Evolutionary conservation across 2,888 invertebrate species (phyloP).

Genomic region (Andrena bucephala): DNA sequence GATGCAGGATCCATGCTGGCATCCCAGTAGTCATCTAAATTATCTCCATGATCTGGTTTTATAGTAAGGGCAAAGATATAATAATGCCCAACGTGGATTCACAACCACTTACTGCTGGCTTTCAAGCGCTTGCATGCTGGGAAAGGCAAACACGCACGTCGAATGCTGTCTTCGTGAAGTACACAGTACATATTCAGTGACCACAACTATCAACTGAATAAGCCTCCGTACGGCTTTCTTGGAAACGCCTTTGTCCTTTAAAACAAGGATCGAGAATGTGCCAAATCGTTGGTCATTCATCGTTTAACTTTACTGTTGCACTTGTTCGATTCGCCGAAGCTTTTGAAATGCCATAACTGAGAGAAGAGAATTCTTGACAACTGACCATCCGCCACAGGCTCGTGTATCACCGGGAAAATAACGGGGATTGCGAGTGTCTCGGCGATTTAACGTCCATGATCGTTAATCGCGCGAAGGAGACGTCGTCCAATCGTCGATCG

Average conservation of each 20-base stretch:
- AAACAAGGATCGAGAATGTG: not conserved
- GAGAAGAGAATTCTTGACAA: slow-evolving; percentile 73
- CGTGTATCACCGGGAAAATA: slow-evolving; percentile 73
- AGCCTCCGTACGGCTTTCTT: slow-evolving; percentile 20
- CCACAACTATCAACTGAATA: not conserved
- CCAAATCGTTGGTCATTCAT: slow-evolving; percentile 4
- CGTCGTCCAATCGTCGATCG: slow-evolving; percentile 53
- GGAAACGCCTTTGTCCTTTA: too few relatives aligned
- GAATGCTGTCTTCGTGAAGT: not conserved
- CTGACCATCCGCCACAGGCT: slow-evolving; percentile 73
- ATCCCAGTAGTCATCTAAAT: not conserved
- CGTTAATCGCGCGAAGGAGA: slow-evolving; percentile 67
- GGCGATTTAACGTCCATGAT: slow-evolving; percentile 68
- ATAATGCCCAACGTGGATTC: not conserved
- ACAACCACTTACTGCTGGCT: not conserved
- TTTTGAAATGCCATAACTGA: slow-evolving; percentile 75
- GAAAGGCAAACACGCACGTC: not conserved
- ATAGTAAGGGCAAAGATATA: not conserved
- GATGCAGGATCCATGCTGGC: not conserved
- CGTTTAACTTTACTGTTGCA: slow-evolving; percentile 52
- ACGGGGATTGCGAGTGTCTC: slow-evolving; percentile 69
- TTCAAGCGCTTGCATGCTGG: not conserved
- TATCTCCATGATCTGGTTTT: slow-evolving; percentile 9
- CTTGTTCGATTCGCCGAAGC: slow-evolving; percentile 49
- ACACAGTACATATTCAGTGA: not conserved